A percentile compares a stretch with the other conserved stretches of the same genome.
phyloP scores from a whole-genome alignment of 2,113 vertebrate genomes.

The Cepphus grylle region DNA sequence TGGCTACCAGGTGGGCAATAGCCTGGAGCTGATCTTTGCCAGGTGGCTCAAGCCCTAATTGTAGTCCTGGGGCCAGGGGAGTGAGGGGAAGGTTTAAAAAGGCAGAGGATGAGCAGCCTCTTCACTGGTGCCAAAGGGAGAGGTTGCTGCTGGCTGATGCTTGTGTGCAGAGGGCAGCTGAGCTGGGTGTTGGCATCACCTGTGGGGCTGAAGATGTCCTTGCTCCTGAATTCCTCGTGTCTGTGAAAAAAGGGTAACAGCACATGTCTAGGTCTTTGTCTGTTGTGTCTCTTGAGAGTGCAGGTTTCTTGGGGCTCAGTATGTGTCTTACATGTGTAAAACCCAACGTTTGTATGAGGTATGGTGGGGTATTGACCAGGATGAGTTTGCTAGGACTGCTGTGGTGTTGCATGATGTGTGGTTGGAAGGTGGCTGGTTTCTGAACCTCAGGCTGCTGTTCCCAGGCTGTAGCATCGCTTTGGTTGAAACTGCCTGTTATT shows the following conservation, averaged over 20 bases:
- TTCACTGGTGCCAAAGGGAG: background rate
- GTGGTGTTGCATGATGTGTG: background rate
- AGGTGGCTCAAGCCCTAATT: background rate
- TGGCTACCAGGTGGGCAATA: background rate
- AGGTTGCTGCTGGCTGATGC: background rate
- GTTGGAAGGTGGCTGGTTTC: background rate
- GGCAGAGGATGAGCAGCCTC: background rate
- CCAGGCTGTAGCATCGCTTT: background rate
- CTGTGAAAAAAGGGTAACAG: background rate
- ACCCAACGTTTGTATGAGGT: too few species aligned
- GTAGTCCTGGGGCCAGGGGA: background rate
- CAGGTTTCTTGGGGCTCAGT: background rate
- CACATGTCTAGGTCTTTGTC: background rate
- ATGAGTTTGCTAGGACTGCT: background rate
- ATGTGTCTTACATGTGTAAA: rapidly evolving
- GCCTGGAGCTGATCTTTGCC: background rate
- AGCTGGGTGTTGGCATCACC: background rate
- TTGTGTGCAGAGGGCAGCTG: rapidly evolving
- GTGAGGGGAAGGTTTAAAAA: background rate
- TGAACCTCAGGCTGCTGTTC: background rate
- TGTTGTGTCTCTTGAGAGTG: background rate
- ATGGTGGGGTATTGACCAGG: background rate
- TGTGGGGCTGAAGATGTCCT: background rate
- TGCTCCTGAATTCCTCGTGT: background rate
- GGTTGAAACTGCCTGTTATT: background rate